phyloP scores from a whole-genome alignment of 2,797 vertebrate genomes.

The Acipenser oxyrinchus region DNA sequence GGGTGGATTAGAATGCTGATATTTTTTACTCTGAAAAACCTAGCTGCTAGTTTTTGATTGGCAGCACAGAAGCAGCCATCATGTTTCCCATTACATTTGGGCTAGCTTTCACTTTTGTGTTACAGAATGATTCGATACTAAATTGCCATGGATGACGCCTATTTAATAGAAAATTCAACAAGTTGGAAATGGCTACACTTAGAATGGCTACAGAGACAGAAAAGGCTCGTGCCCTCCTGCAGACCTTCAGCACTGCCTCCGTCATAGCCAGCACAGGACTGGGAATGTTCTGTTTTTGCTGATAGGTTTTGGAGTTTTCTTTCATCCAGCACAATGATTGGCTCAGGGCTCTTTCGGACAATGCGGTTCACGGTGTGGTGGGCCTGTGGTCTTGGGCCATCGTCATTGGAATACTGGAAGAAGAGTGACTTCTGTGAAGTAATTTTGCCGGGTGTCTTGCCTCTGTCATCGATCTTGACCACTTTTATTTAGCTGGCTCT shows the following conservation, averaged over 20 bases:
- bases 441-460: slow-evolving; percentile 82
- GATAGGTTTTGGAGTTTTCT: slow-evolving; percentile 71
- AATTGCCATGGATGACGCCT: too few relatives aligned
- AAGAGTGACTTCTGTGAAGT: slow-evolving; percentile 84
- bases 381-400: slow-evolving; percentile 94
- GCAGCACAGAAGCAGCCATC: too few relatives aligned
- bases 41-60: too few relatives aligned
- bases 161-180: too few relatives aligned
- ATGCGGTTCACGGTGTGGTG: slow-evolving; percentile 73
- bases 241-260: slow-evolving; percentile 81
- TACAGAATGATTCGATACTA: too few relatives aligned
- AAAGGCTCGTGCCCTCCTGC: slow-evolving; percentile 80
- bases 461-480: slow-evolving; percentile 85
- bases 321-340: slow-evolving; percentile 77
- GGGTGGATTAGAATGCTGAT: too few relatives aligned
- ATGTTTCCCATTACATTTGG: too few relatives aligned
- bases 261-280: slow-evolving; percentile 78
- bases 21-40: too few relatives aligned
- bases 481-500: slow-evolving; percentile 84
- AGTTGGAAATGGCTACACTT: slow-evolving; percentile 25
- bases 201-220: slow-evolving; percentile 81
- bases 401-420: slow-evolving; percentile 80
- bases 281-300: slow-evolving; percentile 77
- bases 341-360: slow-evolving; percentile 80
- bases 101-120: too few relatives aligned